Conservation (phyloP, 2,888 invertebrate genomes). For the Sesia apiformis region DNA sequence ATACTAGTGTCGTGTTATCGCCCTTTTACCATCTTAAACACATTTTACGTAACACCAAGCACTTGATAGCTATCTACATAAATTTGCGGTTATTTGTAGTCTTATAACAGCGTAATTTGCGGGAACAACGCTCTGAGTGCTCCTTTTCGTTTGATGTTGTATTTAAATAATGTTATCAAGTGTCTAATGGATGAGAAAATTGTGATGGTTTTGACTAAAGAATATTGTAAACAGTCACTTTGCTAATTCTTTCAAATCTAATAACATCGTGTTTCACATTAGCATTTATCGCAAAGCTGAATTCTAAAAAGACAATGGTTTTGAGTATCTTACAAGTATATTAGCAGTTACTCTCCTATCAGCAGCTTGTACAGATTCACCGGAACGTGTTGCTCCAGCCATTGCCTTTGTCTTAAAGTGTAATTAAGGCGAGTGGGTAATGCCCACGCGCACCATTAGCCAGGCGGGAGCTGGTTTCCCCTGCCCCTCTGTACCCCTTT, state of each 20-base stretch:
- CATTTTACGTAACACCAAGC: constrained; percentile 53
- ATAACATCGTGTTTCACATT: no score
- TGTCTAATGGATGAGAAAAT: constrained; percentile 31
- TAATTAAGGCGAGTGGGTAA: constrained; percentile 38
- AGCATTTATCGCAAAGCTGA: no score
- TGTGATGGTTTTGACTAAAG: constrained; percentile 26
- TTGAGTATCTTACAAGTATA: no score
- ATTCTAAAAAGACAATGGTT: no score
- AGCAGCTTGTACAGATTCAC: no score
- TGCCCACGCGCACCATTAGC: constrained; percentile 57
- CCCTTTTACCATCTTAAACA: constrained; percentile 50
- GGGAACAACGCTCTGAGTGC: constrained; percentile 41
- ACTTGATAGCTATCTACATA: constrained; percentile 64
- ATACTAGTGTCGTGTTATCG: constrained; percentile 50
- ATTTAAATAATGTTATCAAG: constrained; percentile 41
- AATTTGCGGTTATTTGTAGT: constrained; percentile 64
- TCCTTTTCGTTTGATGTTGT: constrained; percentile 41
- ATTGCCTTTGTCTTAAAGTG: constrained; percentile 25
- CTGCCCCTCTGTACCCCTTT: constrained; percentile 10
- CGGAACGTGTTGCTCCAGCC: neutral
- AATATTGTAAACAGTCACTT: neutral
- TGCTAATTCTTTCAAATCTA: neutral
- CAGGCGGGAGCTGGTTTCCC: constrained; percentile 16
- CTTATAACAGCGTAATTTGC: constrained; percentile 59
- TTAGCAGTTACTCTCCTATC: no score